These are phyloP conservation scores for Aphidius colemani DNA, from an alignment of 2,888 invertebrate species.

Conservation along the genomic window DNA sequence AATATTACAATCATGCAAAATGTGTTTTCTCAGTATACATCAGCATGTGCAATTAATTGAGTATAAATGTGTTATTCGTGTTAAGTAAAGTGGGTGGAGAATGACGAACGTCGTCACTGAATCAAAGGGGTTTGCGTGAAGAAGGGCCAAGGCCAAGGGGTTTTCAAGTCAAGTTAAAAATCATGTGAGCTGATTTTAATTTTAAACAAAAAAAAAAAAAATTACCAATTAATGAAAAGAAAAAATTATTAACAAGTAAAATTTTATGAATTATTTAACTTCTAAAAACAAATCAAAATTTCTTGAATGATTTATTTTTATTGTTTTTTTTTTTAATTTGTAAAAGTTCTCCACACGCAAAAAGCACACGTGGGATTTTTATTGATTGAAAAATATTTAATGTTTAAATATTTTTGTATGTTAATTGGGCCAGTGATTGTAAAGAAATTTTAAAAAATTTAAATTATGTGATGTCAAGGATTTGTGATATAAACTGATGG, in stretches of 20 bases:
- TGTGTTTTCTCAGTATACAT: too few relatives aligned
- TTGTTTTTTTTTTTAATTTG: conserved; percentile 11
- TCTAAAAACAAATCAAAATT: background rate
- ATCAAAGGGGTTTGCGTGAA: conserved; percentile 50
- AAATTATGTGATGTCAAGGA: conserved; percentile 25
- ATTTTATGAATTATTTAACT: too few relatives aligned
- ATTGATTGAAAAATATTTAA: conserved; percentile 33
- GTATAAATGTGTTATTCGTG: too few relatives aligned
- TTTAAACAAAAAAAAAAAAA: conserved; percentile 48
- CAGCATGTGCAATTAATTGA: too few relatives aligned
- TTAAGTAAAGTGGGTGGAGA: background rate
- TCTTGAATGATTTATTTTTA: conserved; percentile 11
- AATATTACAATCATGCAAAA: too few relatives aligned
- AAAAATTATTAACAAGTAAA: too few relatives aligned
- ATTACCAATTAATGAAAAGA: conserved; percentile 31
- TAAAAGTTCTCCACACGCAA: conserved; percentile 12
- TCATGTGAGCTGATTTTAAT: conserved; percentile 47
- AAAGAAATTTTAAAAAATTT: conserved; percentile 23
- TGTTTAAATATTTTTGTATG: conserved; percentile 48
- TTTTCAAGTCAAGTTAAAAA: conserved; percentile 38
- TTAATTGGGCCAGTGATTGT: conserved; percentile 49
- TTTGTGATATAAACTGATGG: conserved; percentile 35
- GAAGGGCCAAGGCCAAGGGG: conserved; percentile 59
- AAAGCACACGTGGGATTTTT: conserved; percentile 30
- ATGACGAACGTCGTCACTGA: background rate